Evolutionary conservation across 2,797 vertebrate genomes (phyloP).

Genomic region (Psittacula derbiana): DNA sequence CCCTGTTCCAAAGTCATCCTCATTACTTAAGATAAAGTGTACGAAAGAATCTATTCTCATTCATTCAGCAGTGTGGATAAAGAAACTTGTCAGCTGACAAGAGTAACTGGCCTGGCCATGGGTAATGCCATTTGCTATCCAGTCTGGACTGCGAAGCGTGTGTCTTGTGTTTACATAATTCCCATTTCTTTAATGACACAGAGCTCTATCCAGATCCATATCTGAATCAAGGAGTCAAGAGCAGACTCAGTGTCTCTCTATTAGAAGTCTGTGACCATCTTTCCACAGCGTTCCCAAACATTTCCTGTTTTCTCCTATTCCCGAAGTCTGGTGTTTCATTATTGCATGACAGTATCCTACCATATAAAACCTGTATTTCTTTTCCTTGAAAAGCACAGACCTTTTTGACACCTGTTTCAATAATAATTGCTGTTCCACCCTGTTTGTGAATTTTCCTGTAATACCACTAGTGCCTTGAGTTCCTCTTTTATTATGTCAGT

Average conservation of each 20-base stretch:
- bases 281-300: background rate
- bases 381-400: background rate
- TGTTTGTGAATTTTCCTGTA: constrained; percentile 23
- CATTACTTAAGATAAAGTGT: background rate
- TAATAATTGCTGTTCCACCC: constrained; percentile 9
- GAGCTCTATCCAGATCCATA: background rate
- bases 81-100: constrained; percentile 12
- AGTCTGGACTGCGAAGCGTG: background rate
- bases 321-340: background rate
- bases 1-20: background rate
- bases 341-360: background rate
- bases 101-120: background rate
- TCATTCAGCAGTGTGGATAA: background rate
- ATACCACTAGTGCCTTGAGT: background rate
- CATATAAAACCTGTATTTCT: background rate
- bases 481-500: background rate
- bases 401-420: constrained; percentile 21
- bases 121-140: constrained; percentile 17
- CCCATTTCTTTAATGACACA: constrained; percentile 4
- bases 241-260: background rate
- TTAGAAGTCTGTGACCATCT: background rate
- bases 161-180: background rate
- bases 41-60: background rate
- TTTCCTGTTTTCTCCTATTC: background rate
- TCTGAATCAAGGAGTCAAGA: background rate